Conservation (phyloP, 2,113 vertebrate species). For the Ctenomys sociabilis region DNA sequence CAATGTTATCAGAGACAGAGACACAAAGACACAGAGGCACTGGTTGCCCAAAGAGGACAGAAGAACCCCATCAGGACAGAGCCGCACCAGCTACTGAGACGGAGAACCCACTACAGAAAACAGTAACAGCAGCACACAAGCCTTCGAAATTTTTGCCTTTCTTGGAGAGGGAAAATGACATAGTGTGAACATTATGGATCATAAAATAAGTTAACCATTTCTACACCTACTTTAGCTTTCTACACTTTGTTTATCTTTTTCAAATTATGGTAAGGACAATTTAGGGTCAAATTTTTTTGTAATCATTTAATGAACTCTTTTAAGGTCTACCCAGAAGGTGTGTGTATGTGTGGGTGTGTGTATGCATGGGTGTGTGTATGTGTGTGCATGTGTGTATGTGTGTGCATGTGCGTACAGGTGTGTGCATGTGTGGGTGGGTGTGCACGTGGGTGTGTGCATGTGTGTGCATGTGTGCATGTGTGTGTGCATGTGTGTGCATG, state of each 20-base stretch:
- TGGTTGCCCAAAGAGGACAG: constrained; percentile 86
- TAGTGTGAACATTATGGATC: constrained; percentile 43
- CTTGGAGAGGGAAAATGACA: constrained; percentile 45
- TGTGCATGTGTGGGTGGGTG: no score
- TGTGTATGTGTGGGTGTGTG: background rate
- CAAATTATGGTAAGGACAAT: constrained; percentile 60
- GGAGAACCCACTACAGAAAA: constrained; percentile 75
- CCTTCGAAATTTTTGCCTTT: constrained; percentile 25
- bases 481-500: no score
- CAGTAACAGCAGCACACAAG: background rate
- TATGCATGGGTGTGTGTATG: no score
- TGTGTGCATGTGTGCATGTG: background rate
- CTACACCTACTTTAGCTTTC: constrained; percentile 48
- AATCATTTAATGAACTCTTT: constrained; percentile 53
- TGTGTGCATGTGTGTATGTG: no score
- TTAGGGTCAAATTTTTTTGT: constrained; percentile 13
- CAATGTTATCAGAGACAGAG: constrained; percentile 91
- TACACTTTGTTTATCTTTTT: constrained; percentile 51
- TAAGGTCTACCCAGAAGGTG: background rate
- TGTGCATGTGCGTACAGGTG: no score
- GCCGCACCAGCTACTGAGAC: constrained; percentile 83
- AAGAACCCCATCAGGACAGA: constrained; percentile 84
- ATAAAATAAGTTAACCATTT: constrained; percentile 44
- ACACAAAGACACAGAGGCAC: constrained; percentile 89
- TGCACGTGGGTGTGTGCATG: background rate